Base-by-base conservation (phyloP, 2,797 vertebrate genomes). In the Holocentrus rufus region DNA sequence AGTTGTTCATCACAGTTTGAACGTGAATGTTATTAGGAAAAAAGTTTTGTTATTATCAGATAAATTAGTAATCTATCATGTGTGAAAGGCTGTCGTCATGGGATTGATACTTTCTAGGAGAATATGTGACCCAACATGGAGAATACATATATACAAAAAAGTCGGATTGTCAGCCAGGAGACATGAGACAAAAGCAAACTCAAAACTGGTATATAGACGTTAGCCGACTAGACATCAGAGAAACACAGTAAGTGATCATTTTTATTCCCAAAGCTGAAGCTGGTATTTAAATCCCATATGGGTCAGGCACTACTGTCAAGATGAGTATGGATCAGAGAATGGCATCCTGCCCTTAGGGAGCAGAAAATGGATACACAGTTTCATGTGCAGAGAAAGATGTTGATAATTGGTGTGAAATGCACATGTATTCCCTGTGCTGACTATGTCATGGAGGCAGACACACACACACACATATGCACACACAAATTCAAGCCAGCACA, bases 331-430 rank as follows among this genome's bases (percentile, higher is more conserved):
- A 85, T 83, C 22, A 71, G 30, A 70, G 13, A 78, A 83, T 7
- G 57, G 8, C 65, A 55, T 34, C 6, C 65, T 67, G 42, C 81
- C 72, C 31, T 0, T 0, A 69, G 53, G 75, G 69, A 13, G 23
- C 10, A 39, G 23, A 34, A 77, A 63, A 65, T 22, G 7, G 18
- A 31, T 6, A 2, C 10, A 34, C 53, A 25, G 13, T 80, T 82
- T 72, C 59, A 42, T 72, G 65, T 53, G 56, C 34, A 50, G 25
- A 39, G 42, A 60, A 44, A 58, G 44, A 62, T 70, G 39, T 78
- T 65, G 86, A 67, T 91, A 89, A 92, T 89, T 88, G 82, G 83
- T 88, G 82, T 90, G 86, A 90, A 90, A 86, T 67, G 61, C 36
- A 46, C 56, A 65, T 15, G 15, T 50, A 70, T 67, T 80, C 77